Evolutionary conservation across 2,113 vertebrate species (phyloP).

Genomic region (Crotophaga sulcirostris): DNA sequence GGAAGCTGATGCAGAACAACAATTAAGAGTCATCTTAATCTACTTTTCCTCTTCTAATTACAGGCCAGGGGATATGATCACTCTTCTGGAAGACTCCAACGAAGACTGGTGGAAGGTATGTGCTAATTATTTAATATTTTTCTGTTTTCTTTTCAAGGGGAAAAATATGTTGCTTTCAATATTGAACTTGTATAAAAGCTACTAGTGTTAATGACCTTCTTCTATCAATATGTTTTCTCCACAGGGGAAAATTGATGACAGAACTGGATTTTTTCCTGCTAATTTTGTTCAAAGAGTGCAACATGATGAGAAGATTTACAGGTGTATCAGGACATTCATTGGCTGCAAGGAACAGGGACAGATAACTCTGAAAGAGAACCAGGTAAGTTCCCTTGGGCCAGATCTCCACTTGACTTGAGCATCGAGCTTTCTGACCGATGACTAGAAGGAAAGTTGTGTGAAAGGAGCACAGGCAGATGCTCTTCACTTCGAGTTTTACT

Average conservation of each 20-base stretch:
- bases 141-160: background rate
- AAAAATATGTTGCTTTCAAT: background rate
- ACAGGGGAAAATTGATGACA: constrained; percentile 92
- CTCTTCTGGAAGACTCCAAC: constrained; percentile 90
- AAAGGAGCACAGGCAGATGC: background rate
- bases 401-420: background rate
- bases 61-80: constrained; percentile 93
- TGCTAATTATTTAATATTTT: background rate
- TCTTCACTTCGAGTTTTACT: background rate
- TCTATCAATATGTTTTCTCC: background rate
- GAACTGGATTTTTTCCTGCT: constrained; percentile 92
- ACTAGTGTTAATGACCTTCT: background rate
- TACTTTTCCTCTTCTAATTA: constrained; percentile 10
- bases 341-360: constrained; percentile 96
- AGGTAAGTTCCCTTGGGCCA: constrained; percentile 73
- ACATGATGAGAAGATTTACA: constrained; percentile 86
- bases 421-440: background rate
- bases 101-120: constrained; percentile 98
- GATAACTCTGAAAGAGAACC: constrained; percentile 94
- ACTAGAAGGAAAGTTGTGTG: background rate
- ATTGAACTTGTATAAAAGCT: background rate
- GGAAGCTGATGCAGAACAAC: background rate
- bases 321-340: constrained; percentile 89
- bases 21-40: background rate
- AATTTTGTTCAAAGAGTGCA: constrained; percentile 90